Evolutionary conservation across 1,140 invertebrate species (phyloP).

Genomic region (Bombus consobrinus): DNA sequence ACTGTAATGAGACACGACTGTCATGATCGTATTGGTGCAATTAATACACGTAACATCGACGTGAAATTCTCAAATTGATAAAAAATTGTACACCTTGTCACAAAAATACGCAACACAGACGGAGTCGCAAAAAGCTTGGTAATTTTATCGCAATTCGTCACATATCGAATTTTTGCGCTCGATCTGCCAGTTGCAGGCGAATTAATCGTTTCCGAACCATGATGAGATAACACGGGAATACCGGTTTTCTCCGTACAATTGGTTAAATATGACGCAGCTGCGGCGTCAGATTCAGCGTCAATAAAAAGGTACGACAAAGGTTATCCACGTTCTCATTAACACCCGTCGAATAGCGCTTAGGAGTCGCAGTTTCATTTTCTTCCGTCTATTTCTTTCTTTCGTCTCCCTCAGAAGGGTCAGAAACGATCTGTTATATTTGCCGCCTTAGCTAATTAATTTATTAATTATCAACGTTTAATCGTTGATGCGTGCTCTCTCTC

Average conservation of each 20-base stretch:
- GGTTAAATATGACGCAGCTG: constrained; percentile 42
- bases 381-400: too few relatives aligned
- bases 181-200: neutral
- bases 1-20: neutral
- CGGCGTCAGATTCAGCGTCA: constrained; percentile 37
- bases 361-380: too few relatives aligned
- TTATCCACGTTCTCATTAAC: constrained; percentile 31
- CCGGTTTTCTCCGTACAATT: constrained; percentile 49
- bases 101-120: too few relatives aligned
- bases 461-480: too few relatives aligned
- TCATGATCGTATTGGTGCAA: neutral
- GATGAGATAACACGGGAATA: constrained; percentile 4
- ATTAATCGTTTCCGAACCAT: constrained; percentile 30
- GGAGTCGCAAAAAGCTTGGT: too few relatives aligned
- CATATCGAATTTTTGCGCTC: neutral
- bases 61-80: neutral
- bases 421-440: too few relatives aligned
- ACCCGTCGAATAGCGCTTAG: neutral
- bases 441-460: too few relatives aligned
- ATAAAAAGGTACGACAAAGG: constrained; percentile 43
- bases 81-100: too few relatives aligned
- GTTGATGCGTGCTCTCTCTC: too few relatives aligned
- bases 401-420: too few relatives aligned
- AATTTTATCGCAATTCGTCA: constrained; percentile 1
- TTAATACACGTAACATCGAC: neutral